Conservation (phyloP, 2,888 invertebrate genomes). For the Sclerodermus sp. region DNA sequence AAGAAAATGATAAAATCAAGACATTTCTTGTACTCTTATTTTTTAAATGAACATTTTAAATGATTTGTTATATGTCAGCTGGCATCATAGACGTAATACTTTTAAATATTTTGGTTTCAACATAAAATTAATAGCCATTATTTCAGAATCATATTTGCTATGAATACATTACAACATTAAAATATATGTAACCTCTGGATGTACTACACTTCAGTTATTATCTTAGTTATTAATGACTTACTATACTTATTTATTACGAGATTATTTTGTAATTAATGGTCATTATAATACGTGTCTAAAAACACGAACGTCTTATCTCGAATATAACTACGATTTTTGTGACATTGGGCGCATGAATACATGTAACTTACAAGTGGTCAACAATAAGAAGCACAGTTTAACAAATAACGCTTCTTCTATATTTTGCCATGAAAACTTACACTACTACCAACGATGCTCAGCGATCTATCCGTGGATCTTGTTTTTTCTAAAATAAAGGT, state of each 20-base stretch:
- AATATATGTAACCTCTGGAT: slow-evolving; percentile 44
- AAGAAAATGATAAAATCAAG: too few relatives aligned
- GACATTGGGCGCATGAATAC: slow-evolving; percentile 33
- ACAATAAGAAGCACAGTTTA: slow-evolving; percentile 44
- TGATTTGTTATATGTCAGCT: too few relatives aligned
- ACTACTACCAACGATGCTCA: slow-evolving; percentile 35
- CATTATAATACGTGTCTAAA: slow-evolving; percentile 25
- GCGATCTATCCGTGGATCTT: slow-evolving; percentile 39
- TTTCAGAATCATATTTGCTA: slow-evolving; percentile 38
- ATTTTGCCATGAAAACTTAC: slow-evolving; percentile 36
- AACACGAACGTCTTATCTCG: slow-evolving; percentile 22
- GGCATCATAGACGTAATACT: too few relatives aligned
- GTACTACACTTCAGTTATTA: slow-evolving; percentile 24
- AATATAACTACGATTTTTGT: slow-evolving; percentile 24
- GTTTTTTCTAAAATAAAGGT: background rate
- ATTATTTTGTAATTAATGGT: slow-evolving; percentile 25
- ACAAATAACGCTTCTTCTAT: slow-evolving; percentile 40
- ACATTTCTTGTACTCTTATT: too few relatives aligned
- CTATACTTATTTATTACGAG: slow-evolving; percentile 26
- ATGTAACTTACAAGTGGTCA: slow-evolving; percentile 47
- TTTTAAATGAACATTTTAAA: too few relatives aligned
- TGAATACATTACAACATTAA: slow-evolving; percentile 50
- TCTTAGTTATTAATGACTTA: slow-evolving; percentile 27
- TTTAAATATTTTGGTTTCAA: too few relatives aligned
- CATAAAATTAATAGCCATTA: slow-evolving; percentile 8